A percentile compares a stretch with the other conserved stretches of the same genome.
Evolutionary conservation across 2,113 vertebrate genomes (phyloP).

Genomic region (Lycocorax pyrrhopterus): DNA sequence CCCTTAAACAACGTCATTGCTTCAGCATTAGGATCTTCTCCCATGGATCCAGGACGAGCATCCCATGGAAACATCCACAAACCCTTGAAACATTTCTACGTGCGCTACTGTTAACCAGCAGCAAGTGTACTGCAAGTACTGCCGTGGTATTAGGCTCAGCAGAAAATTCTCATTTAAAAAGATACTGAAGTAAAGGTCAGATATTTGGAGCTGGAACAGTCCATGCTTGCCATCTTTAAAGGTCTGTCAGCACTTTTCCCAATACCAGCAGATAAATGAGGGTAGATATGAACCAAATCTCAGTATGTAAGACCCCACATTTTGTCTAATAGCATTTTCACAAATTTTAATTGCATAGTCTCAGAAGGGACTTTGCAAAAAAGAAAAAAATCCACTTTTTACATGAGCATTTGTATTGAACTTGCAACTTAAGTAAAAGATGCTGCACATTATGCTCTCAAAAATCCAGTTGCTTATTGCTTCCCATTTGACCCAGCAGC

Average conservation of each 20-base stretch:
- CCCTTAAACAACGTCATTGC: too few relatives aligned
- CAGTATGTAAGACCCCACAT: rapidly evolving
- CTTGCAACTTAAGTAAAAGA: not conserved
- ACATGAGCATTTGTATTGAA: not conserved
- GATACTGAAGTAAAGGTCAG: not conserved
- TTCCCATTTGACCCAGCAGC: not conserved
- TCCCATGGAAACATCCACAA: not conserved
- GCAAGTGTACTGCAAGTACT: not conserved
- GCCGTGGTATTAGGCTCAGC: rapidly evolving
- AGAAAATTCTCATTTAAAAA: not conserved
- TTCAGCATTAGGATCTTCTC: not conserved
- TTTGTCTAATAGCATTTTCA: not conserved
- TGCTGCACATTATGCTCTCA: not conserved
- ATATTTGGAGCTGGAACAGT: not conserved
- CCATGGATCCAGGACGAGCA: rapidly evolving
- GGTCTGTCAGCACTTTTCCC: not conserved
- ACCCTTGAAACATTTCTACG: too few relatives aligned
- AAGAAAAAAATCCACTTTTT: not conserved
- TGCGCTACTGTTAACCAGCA: rapidly evolving
- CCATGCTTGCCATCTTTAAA: not conserved
- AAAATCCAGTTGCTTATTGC: not conserved
- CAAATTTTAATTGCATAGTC: not conserved
- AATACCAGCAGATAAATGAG: not conserved
- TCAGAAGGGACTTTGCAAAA: not conserved
- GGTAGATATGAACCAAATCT: not conserved